Conservation (phyloP, 2,888 invertebrate species). For the Reticulitermes lucifugus region DNA sequence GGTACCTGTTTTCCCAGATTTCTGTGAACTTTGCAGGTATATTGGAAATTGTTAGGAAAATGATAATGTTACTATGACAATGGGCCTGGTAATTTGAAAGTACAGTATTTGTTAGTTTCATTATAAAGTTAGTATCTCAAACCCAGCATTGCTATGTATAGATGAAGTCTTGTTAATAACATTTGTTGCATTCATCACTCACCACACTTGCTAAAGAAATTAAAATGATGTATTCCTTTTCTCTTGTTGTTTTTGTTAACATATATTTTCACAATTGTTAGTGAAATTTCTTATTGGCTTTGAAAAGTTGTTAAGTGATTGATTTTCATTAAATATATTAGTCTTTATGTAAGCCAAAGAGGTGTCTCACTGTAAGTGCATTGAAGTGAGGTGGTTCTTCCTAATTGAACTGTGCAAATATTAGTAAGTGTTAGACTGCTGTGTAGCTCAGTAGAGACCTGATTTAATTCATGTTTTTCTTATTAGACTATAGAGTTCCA, state of each 20-base stretch:
- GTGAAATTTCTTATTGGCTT: slow-evolving; percentile 4
- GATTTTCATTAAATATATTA: slow-evolving; percentile 1
- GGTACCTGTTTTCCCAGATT: background rate
- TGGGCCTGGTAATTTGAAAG: background rate
- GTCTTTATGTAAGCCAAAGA: slow-evolving; percentile 35
- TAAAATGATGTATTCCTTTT: background rate
- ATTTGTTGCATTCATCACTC: background rate
- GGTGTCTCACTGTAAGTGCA: slow-evolving; percentile 26
- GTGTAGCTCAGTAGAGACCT: slow-evolving; percentile 35
- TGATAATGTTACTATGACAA: background rate
- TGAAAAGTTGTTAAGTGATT: background rate
- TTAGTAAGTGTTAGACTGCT: slow-evolving; percentile 44
- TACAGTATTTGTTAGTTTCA: background rate
- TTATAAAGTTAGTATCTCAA: background rate
- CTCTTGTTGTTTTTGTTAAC: background rate
- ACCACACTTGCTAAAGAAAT: background rate
- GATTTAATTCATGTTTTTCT: slow-evolving; percentile 42
- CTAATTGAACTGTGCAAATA: slow-evolving; percentile 46
- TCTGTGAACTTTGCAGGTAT: background rate
- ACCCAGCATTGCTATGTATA: background rate
- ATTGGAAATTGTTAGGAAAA: background rate
- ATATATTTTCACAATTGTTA: slow-evolving; percentile 23
- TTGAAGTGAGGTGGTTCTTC: slow-evolving; percentile 39
- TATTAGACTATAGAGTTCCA: slow-evolving; percentile 41
- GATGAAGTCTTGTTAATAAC: too few species aligned